A percentile compares a stretch with the other conserved stretches of the same genome.
phyloP scores from a whole-genome alignment of 37 sponge, comb jelly and placozoan genomes.

The Spongia lamella region DNA sequence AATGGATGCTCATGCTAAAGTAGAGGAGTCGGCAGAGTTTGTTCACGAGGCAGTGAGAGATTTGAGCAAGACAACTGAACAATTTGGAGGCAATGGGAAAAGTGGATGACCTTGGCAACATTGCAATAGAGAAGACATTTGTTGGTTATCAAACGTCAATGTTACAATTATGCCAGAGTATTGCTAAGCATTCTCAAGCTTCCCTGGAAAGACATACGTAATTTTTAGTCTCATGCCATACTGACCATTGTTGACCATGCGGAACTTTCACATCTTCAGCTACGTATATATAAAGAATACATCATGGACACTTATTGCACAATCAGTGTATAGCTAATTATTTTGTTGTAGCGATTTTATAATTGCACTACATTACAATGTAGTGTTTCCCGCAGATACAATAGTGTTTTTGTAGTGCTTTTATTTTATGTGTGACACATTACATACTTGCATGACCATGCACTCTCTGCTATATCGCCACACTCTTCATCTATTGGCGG shows the following conservation, averaged over 20 bases:
- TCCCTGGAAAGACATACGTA: too few species aligned
- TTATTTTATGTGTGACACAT: too few species aligned
- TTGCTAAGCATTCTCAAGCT: slow-evolving; percentile 35
- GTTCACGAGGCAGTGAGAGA: slow-evolving; percentile 5
- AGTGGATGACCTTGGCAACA: not conserved
- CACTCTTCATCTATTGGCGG: slow-evolving; percentile 66
- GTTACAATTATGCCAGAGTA: slow-evolving; percentile 18
- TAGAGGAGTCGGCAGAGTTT: slow-evolving; percentile 25
- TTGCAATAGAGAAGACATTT: slow-evolving; percentile 10
- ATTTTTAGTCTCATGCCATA: too few species aligned
- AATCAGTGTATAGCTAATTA: too few species aligned
- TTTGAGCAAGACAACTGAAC: not conserved
- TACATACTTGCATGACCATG: slow-evolving; percentile 86
- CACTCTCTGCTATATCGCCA: slow-evolving; percentile 42
- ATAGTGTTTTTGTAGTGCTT: too few species aligned
- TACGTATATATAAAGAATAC: too few species aligned
- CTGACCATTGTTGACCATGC: too few species aligned
- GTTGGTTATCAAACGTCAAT: slow-evolving; percentile 31
- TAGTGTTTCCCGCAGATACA: slow-evolving; percentile 66
- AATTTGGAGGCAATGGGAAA: not conserved
- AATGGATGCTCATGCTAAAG: slow-evolving; percentile 8
- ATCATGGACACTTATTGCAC: too few species aligned
- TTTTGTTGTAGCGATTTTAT: too few species aligned
- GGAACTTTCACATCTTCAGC: too few species aligned
- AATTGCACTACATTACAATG: too few species aligned